phyloP scores from a whole-genome alignment of 2,888 invertebrate species.

The Cantharis lateralis region DNA sequence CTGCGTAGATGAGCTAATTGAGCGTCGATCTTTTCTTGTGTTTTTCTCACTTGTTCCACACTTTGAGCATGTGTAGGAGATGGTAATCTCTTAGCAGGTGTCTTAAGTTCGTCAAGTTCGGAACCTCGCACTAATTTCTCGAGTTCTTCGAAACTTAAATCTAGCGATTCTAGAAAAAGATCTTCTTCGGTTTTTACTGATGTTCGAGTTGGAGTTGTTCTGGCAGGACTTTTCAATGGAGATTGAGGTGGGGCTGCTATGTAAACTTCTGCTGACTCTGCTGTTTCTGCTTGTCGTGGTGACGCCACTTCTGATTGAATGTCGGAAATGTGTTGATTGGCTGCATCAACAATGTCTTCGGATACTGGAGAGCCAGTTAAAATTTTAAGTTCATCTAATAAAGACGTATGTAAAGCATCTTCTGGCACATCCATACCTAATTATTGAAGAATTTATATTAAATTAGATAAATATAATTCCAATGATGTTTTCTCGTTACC shows the following conservation, averaged over 20 bases:
- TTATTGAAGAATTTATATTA: not conserved
- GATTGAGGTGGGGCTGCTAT: not conserved
- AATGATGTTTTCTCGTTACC: not conserved
- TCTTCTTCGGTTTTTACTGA: not conserved
- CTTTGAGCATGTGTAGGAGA: not conserved
- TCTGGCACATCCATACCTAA: not conserved
- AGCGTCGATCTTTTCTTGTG: not conserved
- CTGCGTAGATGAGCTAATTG: not conserved
- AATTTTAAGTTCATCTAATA: not conserved
- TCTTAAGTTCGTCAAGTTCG: not conserved
- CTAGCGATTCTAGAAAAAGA: not conserved
- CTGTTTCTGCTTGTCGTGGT: not conserved
- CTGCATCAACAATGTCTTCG: slow-evolving; percentile 34
- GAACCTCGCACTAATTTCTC: not conserved
- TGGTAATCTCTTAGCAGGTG: not conserved
- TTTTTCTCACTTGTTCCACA: not conserved
- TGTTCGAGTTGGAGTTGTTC: too few species aligned
- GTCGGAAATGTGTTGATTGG: slow-evolving; percentile 4
- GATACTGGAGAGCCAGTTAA: slow-evolving; percentile 17
- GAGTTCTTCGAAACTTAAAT: not conserved
- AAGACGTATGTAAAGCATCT: not conserved
- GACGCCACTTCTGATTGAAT: not conserved
- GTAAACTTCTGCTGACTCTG: not conserved
- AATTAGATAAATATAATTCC: not conserved
- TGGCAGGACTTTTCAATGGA: not conserved